Evolutionary conservation across 1,140 invertebrate species (phyloP), one percentile per base, ranked within the genome.

Genomic region (Apocrypta bakeri): DNA sequence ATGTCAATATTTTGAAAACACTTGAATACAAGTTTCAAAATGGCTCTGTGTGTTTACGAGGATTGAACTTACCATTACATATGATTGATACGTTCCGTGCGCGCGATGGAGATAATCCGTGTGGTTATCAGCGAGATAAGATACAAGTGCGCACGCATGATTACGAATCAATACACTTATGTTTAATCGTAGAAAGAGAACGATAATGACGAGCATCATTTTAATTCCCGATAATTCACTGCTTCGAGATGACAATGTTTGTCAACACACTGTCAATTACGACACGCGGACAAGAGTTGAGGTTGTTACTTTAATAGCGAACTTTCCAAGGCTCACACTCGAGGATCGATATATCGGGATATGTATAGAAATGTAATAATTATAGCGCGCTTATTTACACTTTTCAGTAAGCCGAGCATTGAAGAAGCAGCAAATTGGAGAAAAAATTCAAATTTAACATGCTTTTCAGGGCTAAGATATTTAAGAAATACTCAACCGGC

Each of bases 341-440:
- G 37, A n/a, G 33, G 63, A 77, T 77, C 63, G 24, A 77, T 77
- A 66, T 66, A 66, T 8, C 2, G n/a, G n/a, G n/a, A 56, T 14
- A 40, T 77, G 14, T 66, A 66, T 17, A 77, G 61, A 37, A 64
- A 24, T 24, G 1, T 1, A 48, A 48, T 17, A 11, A 17, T 17
- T 48, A 48, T 48, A 48, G 42, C 48, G 48, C 48, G 48, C 4
- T 17, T 56, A 56, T 56, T 56, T 56, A 17, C 21, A 4, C 17
- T 14, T 21, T 48, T 2, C 9, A 37, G n/a, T n/a, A n/a, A n/a
- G n/a, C n/a, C n/a, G n/a, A n/a, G n/a, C n/a, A n/a, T n/a, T n/a
- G n/a, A n/a, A n/a, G n/a, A n/a, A n/a, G n/a, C n/a, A n/a, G n/a
- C n/a, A n/a, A n/a, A n/a, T n/a, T n/a, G n/a, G 33, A 37, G 33